Conservation (phyloP, 2,113 vertebrate genomes). For the Microcebus tavaratra region DNA sequence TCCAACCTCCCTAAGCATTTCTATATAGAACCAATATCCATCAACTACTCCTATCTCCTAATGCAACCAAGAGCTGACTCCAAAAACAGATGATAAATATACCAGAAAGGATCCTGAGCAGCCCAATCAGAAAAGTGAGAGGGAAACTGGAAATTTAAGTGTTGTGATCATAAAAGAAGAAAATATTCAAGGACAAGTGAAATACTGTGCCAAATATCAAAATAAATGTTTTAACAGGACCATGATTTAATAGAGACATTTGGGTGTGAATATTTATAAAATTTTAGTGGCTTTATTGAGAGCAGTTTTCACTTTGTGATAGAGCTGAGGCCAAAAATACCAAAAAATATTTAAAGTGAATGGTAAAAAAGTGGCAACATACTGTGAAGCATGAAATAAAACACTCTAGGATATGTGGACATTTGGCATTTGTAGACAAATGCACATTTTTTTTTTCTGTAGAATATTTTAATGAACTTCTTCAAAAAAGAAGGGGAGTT, state of each 20-base stretch:
- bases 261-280: background rate
- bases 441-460: background rate
- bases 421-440: background rate
- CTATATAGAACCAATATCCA: background rate
- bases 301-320: background rate
- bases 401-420: background rate
- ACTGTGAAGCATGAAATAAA: background rate
- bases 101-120: background rate
- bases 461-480: background rate
- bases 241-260: background rate
- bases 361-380: background rate
- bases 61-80: background rate
- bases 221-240: background rate
- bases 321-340: background rate
- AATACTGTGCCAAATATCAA: background rate
- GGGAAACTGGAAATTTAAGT: background rate
- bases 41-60: background rate
- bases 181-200: background rate
- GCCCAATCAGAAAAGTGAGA: background rate
- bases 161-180: background rate
- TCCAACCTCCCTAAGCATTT: background rate
- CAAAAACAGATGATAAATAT: background rate
- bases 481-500: background rate
- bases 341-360: background rate
- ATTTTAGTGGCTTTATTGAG: background rate